Conservation (phyloP, 2,113 vertebrate species). For the Pseudorhombus dupliciocellatus region DNA sequence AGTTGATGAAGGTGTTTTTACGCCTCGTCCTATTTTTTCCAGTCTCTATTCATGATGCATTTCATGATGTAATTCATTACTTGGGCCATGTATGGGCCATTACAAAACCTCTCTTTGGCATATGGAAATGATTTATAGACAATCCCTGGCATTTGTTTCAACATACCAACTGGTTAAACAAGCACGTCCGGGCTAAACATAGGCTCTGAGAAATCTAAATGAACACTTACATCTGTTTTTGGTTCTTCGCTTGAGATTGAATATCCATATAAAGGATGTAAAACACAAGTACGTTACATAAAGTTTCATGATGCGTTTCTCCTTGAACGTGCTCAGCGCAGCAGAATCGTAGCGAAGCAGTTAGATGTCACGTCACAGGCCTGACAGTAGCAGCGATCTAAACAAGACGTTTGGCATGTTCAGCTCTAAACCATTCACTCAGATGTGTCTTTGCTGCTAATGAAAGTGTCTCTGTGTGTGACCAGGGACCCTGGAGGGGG, state of each 20-base stretch:
- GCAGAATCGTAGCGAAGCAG: too few relatives aligned
- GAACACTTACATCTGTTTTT: slow-evolving; percentile 31
- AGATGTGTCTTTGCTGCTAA: not conserved
- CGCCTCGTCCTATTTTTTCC: slow-evolving; percentile 10
- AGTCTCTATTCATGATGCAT: not conserved
- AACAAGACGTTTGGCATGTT: not conserved
- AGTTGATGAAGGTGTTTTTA: slow-evolving; percentile 42
- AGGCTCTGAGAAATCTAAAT: slow-evolving; percentile 36
- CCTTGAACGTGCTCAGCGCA: not conserved
- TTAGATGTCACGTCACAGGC: not conserved
- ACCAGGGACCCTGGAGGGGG: slow-evolving; percentile 96
- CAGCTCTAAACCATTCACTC: not conserved
- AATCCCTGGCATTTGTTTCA: slow-evolving; percentile 50
- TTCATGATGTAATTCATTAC: slow-evolving; percentile 4
- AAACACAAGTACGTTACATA: slow-evolving; percentile 23
- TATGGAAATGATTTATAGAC: slow-evolving; percentile 68
- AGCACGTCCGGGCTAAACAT: slow-evolving; percentile 65
- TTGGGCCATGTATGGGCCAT: slow-evolving; percentile 29
- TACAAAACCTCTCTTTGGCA: slow-evolving; percentile 48
- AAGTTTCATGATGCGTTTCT: not conserved
- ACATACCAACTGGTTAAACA: slow-evolving; percentile 60
- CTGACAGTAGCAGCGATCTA: too few relatives aligned
- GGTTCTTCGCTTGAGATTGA: slow-evolving; percentile 11
- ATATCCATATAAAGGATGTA: slow-evolving; percentile 5
- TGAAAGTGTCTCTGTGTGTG: slow-evolving; percentile 19